These are phyloP conservation scores for Cranoglanis bouderius DNA, from an alignment of 2,113 vertebrate genomes.

Conservation along the genomic window DNA sequence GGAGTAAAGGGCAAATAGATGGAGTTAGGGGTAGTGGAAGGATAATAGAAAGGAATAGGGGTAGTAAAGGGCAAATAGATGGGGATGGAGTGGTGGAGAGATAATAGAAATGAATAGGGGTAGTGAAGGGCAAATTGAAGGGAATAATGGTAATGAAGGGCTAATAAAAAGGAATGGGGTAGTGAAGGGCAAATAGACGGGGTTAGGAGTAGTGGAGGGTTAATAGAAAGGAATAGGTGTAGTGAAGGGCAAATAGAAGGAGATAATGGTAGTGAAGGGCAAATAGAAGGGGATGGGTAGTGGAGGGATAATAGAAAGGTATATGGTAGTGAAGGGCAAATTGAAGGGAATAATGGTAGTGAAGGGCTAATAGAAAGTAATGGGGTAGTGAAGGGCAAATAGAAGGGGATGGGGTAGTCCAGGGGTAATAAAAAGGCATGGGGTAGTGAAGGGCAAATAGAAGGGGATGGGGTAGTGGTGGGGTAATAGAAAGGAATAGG, in stretches of 20 bases:
- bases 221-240: neutral
- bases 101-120: neutral
- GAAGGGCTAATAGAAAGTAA: neutral
- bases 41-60: neutral
- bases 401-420: neutral
- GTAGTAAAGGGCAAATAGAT: neutral
- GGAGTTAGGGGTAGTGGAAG: neutral
- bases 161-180: no score
- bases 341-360: accelerated
- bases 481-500: neutral
- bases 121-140: neutral
- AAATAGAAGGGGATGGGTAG: neutral
- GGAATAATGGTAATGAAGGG: neutral
- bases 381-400: neutral
- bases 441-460: neutral
- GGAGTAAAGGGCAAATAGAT: neutral
- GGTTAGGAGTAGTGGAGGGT: neutral
- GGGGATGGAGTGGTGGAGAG: neutral
- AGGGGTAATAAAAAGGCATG: neutral
- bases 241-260: neutral
- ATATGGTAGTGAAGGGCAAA: neutral
- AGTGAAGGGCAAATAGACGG: neutral
- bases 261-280: neutral
- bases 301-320: neutral
- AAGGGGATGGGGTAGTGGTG: neutral